phyloP scores from a whole-genome alignment of 2,797 vertebrate species.

The Microtus californicus region DNA sequence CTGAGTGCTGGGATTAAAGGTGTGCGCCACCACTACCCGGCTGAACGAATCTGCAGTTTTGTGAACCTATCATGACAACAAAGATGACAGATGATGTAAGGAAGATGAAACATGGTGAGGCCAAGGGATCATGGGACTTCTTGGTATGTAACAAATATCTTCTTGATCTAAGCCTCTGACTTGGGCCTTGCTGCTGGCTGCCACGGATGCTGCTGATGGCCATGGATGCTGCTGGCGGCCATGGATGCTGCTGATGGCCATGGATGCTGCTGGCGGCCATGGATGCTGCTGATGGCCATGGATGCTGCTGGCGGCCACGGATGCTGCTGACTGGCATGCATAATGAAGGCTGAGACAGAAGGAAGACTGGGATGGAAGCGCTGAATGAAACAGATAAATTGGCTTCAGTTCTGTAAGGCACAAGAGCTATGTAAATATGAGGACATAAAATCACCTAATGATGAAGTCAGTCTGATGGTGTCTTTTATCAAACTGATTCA shows the following conservation, averaged over 20 bases:
- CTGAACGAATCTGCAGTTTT: background rate
- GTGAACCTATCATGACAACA: background rate
- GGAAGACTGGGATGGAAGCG: background rate
- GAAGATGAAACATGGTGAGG: background rate
- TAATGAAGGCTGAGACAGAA: background rate
- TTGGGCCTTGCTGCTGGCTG: background rate
- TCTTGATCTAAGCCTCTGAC: background rate
- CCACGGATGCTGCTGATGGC: background rate
- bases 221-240: background rate
- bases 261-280: too few species aligned
- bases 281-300: background rate
- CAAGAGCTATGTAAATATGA: background rate
- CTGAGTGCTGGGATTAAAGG: too few species aligned
- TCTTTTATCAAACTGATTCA: background rate
- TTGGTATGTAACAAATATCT: background rate
- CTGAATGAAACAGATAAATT: background rate
- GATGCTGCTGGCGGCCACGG: background rate
- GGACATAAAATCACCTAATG: background rate
- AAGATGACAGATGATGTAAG: background rate
- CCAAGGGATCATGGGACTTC: background rate
- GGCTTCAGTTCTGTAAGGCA: background rate
- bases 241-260: background rate
- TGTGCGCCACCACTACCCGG: rapidly evolving
- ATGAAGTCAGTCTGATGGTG: background rate
- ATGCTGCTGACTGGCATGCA: background rate